phyloP scores from a whole-genome alignment of 1,140 invertebrate species.

The Pteromalus puparum region DNA sequence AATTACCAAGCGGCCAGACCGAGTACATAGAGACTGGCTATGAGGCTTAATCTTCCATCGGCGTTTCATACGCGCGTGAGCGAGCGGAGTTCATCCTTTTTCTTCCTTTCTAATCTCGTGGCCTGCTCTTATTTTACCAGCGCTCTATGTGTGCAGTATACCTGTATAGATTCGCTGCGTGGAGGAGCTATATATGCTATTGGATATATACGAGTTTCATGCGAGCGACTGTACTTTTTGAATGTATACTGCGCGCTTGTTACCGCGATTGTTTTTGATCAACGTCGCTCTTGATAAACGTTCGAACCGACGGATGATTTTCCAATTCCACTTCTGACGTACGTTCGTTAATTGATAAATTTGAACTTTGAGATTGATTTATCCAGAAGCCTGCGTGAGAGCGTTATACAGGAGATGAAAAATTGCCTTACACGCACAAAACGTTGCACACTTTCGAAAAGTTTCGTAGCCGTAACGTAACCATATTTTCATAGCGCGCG shows the following conservation, averaged over 20 bases:
- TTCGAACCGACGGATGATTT: too few relatives aligned
- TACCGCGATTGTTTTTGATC: too few relatives aligned
- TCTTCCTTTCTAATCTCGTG: conserved; percentile 22
- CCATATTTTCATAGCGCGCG: background rate
- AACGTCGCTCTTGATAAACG: too few relatives aligned
- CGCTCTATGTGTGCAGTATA: background rate
- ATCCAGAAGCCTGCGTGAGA: too few relatives aligned
- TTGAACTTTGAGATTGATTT: too few relatives aligned
- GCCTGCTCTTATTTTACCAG: conserved; percentile 12
- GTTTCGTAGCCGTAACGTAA: background rate
- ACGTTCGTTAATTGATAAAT: too few relatives aligned
- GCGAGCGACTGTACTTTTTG: too few relatives aligned
- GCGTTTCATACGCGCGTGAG: background rate
- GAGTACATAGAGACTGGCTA: background rate
- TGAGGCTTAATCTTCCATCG: conserved; percentile 9
- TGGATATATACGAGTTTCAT: too few relatives aligned
- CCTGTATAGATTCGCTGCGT: too few relatives aligned
- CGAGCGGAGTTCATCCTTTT: background rate
- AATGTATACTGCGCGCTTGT: too few relatives aligned
- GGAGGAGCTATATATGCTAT: too few relatives aligned
- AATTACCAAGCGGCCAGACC: conserved; percentile 1
- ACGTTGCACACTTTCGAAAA: background rate
- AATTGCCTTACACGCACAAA: background rate
- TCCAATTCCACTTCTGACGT: too few relatives aligned
- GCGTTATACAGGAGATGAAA: background rate